A percentile compares a stretch with the other conserved stretches of the same genome.
Conservation (phyloP, 2,113 vertebrate species). For the Hippocampus comes region DNA sequence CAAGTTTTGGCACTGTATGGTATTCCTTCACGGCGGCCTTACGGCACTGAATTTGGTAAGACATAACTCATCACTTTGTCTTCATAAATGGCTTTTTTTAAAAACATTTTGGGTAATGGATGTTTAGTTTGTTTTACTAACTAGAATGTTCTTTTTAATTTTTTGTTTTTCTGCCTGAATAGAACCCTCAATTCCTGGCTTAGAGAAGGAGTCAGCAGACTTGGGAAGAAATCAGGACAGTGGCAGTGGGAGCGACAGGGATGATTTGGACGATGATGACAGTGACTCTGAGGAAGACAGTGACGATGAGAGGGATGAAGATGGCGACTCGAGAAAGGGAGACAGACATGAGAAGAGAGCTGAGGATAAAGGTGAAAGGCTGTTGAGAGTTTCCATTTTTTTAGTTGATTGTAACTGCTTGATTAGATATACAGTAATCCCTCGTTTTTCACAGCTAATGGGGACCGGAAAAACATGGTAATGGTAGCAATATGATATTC, state of each 20-base stretch:
- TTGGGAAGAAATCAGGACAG: conserved; percentile 82
- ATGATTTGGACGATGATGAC: conserved; percentile 76
- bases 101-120: background rate
- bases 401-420: background rate
- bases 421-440: background rate
- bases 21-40: conserved; percentile 72
- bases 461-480: too few species aligned
- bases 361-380: conserved; percentile 45
- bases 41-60: conserved; percentile 79
- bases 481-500: too few species aligned
- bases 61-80: background rate
- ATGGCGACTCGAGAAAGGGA: conserved; percentile 50
- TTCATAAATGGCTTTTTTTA: background rate
- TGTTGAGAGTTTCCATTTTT: conserved; percentile 33
- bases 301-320: conserved; percentile 79
- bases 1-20: conserved; percentile 89
- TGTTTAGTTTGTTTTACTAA: background rate
- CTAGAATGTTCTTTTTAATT: background rate
- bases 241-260: conserved; percentile 84
- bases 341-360: conserved; percentile 56
- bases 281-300: conserved; percentile 85
- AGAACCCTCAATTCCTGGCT: conserved; percentile 58
- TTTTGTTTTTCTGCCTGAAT: background rate
- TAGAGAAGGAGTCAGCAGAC: conserved; percentile 66
- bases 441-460: too few species aligned